A percentile compares a stretch with the other conserved stretches of the same genome.
These are phyloP conservation scores for Circaetus cinerascens DNA, from an alignment of 2,113 vertebrate genomes.

Conservation along the genomic window DNA sequence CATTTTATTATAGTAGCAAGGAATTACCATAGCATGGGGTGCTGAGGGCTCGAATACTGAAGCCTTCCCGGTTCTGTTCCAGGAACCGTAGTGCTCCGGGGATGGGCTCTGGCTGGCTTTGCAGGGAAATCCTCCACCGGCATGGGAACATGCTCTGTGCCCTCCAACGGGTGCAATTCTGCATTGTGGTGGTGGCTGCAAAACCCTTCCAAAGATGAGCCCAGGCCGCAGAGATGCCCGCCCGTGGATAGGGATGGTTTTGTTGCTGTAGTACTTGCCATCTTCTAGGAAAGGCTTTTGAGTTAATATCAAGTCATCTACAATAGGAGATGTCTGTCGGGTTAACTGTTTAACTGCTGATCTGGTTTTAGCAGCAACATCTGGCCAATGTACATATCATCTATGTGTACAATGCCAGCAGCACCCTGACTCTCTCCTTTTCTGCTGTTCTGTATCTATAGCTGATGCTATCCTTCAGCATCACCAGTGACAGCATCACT, in stretches of 20 bases:
- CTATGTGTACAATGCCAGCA: not conserved
- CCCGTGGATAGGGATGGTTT: not conserved
- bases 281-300: not conserved
- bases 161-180: not conserved
- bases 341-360: not conserved
- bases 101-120: not conserved
- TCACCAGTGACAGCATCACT: not conserved
- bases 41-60: not conserved
- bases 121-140: not conserved
- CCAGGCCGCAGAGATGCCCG: not conserved
- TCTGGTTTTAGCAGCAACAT: not conserved
- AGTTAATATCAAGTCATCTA: not conserved
- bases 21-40: not conserved
- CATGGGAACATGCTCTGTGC: not conserved
- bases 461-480: not conserved
- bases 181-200: not conserved
- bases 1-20: not conserved
- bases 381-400: not conserved
- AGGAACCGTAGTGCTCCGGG: not conserved
- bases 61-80: accelerated
- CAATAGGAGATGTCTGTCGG: not conserved
- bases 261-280: not conserved
- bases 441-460: not conserved
- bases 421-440: accelerated
- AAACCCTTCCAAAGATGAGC: not conserved